phyloP scores from a whole-genome alignment of 2,797 vertebrate species.

The Diceros bicornis region DNA sequence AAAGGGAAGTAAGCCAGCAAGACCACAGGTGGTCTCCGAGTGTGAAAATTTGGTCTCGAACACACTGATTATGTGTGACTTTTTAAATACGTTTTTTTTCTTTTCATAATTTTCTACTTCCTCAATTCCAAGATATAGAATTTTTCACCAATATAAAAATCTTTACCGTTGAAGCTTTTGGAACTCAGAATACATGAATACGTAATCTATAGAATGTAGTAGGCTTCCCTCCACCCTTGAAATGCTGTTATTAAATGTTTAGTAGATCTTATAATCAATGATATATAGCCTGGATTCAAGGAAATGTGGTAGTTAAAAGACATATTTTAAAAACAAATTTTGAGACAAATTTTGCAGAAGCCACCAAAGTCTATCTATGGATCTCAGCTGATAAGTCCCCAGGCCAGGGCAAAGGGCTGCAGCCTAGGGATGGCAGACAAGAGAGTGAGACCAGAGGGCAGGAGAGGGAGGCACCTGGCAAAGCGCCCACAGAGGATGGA shows the following conservation, averaged over 20 bases:
- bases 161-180: background rate
- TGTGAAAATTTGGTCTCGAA: background rate
- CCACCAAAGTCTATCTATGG: background rate
- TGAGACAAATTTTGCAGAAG: background rate
- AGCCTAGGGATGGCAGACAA: rapidly evolving
- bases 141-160: too few species aligned
- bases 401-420: background rate
- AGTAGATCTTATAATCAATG: background rate
- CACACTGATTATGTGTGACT: background rate
- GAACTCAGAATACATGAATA: background rate
- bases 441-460: background rate
- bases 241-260: background rate
- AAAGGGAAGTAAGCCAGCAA: background rate
- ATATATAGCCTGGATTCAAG: background rate
- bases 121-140: background rate
- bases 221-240: rapidly evolving
- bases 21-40: background rate
- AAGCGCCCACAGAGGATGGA: background rate
- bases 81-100: constrained; percentile 1
- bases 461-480: background rate
- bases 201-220: background rate
- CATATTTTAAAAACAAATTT: constrained; percentile 4
- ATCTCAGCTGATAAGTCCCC: background rate
- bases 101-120: background rate
- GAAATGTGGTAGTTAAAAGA: background rate